phyloP scores from a whole-genome alignment of 2,797 vertebrate species.

The Paedocypris micromegethes region DNA sequence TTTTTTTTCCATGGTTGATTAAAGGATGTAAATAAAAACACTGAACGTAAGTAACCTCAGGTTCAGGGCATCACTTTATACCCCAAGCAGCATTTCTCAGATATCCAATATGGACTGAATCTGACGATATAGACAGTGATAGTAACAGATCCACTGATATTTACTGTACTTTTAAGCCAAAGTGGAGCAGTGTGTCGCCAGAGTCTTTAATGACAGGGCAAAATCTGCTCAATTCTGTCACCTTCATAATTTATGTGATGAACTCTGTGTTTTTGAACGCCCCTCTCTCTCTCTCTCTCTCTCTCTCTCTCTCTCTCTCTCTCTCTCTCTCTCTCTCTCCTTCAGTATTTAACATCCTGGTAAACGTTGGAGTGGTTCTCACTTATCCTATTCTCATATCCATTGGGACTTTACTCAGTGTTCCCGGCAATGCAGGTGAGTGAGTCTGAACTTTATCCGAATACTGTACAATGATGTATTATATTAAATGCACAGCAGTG shows the following conservation, averaged over 20 bases:
- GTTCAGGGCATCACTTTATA: constrained; percentile 45
- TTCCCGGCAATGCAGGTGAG: constrained; percentile 91
- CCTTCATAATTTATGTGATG: constrained; percentile 4
- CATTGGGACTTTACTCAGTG: constrained; percentile 94
- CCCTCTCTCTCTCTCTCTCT: background rate
- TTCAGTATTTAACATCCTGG: constrained; percentile 92
- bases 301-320: background rate
- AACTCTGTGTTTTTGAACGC: constrained; percentile 7
- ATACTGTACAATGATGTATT: background rate
- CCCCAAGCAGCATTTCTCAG: constrained; percentile 41
- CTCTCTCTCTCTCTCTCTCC: constrained; percentile 20
- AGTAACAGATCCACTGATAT: constrained; percentile 45
- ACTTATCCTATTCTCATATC: constrained; percentile 98
- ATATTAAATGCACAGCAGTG: too few species aligned
- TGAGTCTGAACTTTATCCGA: background rate
- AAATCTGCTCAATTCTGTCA: constrained; percentile 30
- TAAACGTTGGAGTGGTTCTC: constrained; percentile 91
- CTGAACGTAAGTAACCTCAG: constrained; percentile 26
- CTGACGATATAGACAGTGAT: constrained; percentile 24
- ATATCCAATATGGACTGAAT: constrained; percentile 41
- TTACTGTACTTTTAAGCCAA: constrained; percentile 40
- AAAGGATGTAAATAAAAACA: constrained; percentile 13
- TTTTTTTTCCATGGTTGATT: constrained; percentile 35
- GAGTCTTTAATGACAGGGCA: constrained; percentile 13
- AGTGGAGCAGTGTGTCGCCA: constrained; percentile 18